Base-by-base conservation (phyloP, 2,113 vertebrate species). In the Sigmodon hispidus region DNA sequence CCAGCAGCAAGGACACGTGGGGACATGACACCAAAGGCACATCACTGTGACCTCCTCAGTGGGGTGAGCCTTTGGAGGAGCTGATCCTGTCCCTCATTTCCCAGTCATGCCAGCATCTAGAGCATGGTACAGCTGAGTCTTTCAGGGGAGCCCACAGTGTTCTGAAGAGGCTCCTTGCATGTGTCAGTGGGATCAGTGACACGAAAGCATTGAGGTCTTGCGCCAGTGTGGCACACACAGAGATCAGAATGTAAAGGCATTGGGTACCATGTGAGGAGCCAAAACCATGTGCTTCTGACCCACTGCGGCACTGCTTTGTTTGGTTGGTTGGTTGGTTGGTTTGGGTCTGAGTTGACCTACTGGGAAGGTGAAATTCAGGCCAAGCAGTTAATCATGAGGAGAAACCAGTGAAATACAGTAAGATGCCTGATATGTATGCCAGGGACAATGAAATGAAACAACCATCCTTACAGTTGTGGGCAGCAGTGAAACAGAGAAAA, bases 221-320 rank as follows among this genome's bases (percentile, higher is more conserved):
- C 11, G 4, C 43, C 7, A 4, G 16, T 1, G 0, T 19, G 59
- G 81, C 36, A 13, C 40, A 22, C 16, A 0, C 16, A 22, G 50
- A 40, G 34, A 4, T 63, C 0, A 0, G 5, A 10, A 9, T 11
- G 0, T 34, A 55, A n/a, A 73, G 48, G 3, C 9, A 16, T 29
- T 29, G 10, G 29, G 1, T 85, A 10, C 2, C 10, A 15, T 61
- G 21, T 24, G 43, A 9, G 29, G 29, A 4, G 29, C 29, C 31
- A 65, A 55, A 95, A 89, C 36, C 45, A 7, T 0, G 1, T 34
- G 15, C 45, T 69, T 34, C 40, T 21, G 19, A 87, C 48, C 81
- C 45, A 29, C 0, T 24, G 9, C 3, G 13, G 7, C 45, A 45
- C 61, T 57, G 5, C 50, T 57, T 84, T 31, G 21, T 45, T 72